A percentile compares a stretch with the other conserved stretches of the same genome.
Evolutionary conservation across 2,888 invertebrate species (phyloP).

Genomic region (Notodonta dromedarius): DNA sequence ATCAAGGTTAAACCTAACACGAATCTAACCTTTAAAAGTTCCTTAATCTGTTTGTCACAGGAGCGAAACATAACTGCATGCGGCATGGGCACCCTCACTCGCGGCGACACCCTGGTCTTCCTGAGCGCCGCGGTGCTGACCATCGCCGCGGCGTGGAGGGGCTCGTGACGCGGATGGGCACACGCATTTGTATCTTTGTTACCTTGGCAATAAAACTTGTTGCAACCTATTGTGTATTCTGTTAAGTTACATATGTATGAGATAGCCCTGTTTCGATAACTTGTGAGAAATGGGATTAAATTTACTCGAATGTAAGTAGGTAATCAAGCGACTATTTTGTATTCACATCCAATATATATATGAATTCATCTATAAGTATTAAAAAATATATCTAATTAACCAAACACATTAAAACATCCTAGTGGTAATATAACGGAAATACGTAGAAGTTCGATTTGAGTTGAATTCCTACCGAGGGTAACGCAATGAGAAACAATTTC

Average conservation of each 20-base stretch:
- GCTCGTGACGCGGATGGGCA: constrained; percentile 26
- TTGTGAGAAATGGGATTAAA: too few relatives aligned
- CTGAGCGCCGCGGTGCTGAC: constrained; percentile 41
- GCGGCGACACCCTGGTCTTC: constrained; percentile 46
- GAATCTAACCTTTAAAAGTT: too few relatives aligned
- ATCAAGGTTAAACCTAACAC: too few relatives aligned
- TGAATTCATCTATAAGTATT: too few relatives aligned
- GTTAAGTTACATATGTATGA: constrained; percentile 3
- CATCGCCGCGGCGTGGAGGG: constrained; percentile 16
- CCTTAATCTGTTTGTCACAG: constrained; percentile 40
- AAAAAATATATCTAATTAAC: too few relatives aligned
- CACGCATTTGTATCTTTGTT: constrained; percentile 75
- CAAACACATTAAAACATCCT: too few relatives aligned
- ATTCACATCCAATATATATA: too few relatives aligned
- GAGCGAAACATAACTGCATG: constrained; percentile 73
- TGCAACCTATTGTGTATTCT: constrained; percentile 51
- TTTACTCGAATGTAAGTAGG: too few relatives aligned
- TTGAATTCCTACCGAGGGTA: background rate
- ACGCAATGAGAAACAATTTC: constrained; percentile 7
- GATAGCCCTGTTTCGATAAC: background rate
- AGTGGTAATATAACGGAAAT: background rate
- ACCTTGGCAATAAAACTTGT: constrained; percentile 75
- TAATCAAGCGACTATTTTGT: too few relatives aligned
- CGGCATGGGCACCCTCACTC: constrained; percentile 59
- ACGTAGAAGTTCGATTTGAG: background rate